Conservation (phyloP, 2,113 vertebrate species). For the Cebus imitator region DNA sequence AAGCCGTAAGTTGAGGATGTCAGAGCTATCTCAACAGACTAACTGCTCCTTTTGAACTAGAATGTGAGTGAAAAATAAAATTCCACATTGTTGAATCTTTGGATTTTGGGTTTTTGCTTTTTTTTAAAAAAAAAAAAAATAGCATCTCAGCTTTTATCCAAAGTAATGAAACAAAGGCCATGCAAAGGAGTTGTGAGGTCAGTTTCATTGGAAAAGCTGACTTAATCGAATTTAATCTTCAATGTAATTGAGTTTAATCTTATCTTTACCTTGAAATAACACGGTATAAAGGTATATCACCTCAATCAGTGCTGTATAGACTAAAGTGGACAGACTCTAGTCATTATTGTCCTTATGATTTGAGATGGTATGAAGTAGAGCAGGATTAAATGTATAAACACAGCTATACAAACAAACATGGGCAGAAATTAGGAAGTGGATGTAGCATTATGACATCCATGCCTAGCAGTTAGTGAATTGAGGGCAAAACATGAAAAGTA, state of each 20-base stretch:
- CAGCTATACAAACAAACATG: background rate
- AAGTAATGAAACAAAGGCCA: background rate
- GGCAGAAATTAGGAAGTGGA: background rate
- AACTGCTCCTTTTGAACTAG: background rate
- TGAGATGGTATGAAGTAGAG: background rate
- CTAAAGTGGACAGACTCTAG: background rate
- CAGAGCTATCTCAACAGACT: background rate
- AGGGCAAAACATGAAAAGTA: background rate
- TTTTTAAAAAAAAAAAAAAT: no score
- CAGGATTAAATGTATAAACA: background rate
- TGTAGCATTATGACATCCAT: background rate
- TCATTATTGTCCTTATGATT: constrained; percentile 1
- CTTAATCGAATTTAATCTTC: constrained; percentile 31
- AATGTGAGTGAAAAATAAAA: background rate
- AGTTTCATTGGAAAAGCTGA: constrained; percentile 31
- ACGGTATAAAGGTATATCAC: background rate
- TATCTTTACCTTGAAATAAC: constrained; percentile 32
- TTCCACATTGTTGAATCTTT: background rate
- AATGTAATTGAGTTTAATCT: constrained; percentile 45
- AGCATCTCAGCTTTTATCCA: background rate
- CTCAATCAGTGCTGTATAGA: background rate
- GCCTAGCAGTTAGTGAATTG: background rate
- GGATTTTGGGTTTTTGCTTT: background rate
- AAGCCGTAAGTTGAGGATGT: background rate
- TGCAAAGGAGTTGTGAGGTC: background rate